Evolutionary conservation across 2,113 vertebrate species (phyloP), one percentile per base, ranked within the genome.

Genomic region (Pollachius pollachius): DNA sequence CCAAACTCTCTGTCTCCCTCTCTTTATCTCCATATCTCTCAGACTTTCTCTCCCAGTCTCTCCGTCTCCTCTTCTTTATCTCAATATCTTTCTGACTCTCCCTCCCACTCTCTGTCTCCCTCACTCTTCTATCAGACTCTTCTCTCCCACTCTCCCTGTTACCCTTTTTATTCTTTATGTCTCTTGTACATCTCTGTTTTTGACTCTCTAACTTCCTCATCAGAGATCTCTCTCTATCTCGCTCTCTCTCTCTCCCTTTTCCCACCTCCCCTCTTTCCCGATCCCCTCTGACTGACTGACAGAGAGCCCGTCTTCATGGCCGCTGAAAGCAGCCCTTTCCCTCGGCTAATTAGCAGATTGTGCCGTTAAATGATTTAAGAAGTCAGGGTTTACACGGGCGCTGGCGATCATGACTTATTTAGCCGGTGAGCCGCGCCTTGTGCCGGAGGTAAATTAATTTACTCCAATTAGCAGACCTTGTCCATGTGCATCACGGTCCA

Each of bases 341-440:
- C 83, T 79, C 83, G 71, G 90, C 90, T 94, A 92, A 92, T 91
- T 94, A 93, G 90, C 90, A 92, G 90, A 92, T 92, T 90, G 91
- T 82, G 25, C 83, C 90, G 85, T 89, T 94, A 93, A 94, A 92
- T 92, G 91, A 95, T 93, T 93, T 87, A 93, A 91, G 92, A 91
- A 91, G 89, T 88, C 87, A 12, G 90, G 87, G 88, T 78, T 89
- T 76, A 87, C 87, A 72, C 63, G 63, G 88, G 85, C 79, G 85
- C 88, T 76, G 77, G 73, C 71, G 77, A 89, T 91, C 93, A 92
- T 93, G 91, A 92, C 90, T 92, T 91, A 91, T 91, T 91, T 90
- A 91, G 83, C 75, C 76, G 77, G 83, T 77, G 83, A 27, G 81
- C 75, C 71, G 84, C 75, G 72, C 77, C 83, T 78, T 88, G 87